These are phyloP conservation scores for Phyllostomus discolor DNA, from an alignment of 2,113 vertebrate genomes.

Conservation along the genomic window DNA sequence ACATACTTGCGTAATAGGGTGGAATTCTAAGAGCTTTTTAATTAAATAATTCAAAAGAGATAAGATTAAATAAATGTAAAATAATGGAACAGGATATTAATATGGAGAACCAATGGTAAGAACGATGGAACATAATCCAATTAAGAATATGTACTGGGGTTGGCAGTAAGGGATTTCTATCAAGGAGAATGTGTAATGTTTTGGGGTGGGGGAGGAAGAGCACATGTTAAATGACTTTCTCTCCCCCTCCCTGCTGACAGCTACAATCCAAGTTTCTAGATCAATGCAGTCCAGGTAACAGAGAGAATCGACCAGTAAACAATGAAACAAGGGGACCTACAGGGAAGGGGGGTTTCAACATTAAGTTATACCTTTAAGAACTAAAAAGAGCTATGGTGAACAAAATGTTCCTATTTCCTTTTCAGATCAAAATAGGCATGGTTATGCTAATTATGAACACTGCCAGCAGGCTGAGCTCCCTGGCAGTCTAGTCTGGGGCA, in stretches of 20 bases:
- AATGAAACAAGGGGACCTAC: background rate
- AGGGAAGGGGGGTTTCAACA: background rate
- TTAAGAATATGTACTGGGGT: background rate
- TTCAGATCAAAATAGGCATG: slow-evolving; percentile 2
- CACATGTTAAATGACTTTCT: background rate
- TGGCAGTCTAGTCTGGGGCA: background rate
- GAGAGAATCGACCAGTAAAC: background rate
- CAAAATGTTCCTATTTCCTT: background rate
- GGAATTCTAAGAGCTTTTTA: background rate
- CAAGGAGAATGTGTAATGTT: background rate
- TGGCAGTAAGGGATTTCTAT: background rate
- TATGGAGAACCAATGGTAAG: background rate
- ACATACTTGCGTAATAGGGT: background rate
- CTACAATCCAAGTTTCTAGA: background rate
- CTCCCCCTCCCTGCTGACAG: background rate
- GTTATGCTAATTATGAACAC: background rate
- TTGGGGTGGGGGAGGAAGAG: background rate
- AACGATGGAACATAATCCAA: background rate
- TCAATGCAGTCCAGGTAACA: background rate
- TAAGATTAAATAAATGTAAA: background rate
- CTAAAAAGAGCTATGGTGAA: background rate
- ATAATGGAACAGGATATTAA: background rate
- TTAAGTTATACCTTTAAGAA: slow-evolving; percentile 10
- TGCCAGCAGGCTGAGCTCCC: slow-evolving; percentile 22
- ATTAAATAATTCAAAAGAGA: slow-evolving; percentile 2